Conservation (phyloP, 2,888 invertebrate species). For the Adineta ricciae region DNA sequence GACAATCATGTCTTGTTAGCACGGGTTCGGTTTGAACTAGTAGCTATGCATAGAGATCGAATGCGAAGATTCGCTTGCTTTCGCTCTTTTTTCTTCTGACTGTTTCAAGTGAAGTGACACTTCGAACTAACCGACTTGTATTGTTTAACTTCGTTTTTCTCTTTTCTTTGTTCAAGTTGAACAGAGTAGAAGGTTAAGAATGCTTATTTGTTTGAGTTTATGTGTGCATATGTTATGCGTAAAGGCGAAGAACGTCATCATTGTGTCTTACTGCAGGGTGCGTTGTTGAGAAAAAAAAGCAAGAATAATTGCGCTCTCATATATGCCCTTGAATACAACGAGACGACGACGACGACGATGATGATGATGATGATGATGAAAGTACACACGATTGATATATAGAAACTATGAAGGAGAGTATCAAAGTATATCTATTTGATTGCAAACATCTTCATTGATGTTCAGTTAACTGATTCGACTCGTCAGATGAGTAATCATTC, state of each 20-base stretch:
- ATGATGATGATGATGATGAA: neutral
- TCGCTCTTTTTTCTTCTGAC: neutral
- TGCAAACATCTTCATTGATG: neutral
- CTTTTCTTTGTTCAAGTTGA: neutral
- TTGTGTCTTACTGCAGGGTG: neutral
- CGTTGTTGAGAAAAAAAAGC: constrained; percentile 1
- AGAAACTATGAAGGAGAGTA: neutral
- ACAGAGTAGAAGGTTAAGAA: neutral
- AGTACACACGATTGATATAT: neutral
- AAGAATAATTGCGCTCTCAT: neutral
- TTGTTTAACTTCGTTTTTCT: neutral
- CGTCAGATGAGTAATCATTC: neutral
- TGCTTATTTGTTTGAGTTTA: neutral
- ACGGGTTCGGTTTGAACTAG: neutral
- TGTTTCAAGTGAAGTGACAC: neutral
- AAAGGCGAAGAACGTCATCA: neutral
- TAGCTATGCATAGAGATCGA: neutral
- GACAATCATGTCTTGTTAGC: neutral
- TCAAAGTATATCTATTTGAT: neutral
- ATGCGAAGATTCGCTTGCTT: neutral
- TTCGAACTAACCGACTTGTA: neutral
- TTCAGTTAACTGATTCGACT: neutral
- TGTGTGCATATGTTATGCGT: neutral
- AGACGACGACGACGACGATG: neutral
- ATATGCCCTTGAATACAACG: neutral